Conservation (phyloP, 2,797 vertebrate genomes). For the Leucoraja ocellata region DNA sequence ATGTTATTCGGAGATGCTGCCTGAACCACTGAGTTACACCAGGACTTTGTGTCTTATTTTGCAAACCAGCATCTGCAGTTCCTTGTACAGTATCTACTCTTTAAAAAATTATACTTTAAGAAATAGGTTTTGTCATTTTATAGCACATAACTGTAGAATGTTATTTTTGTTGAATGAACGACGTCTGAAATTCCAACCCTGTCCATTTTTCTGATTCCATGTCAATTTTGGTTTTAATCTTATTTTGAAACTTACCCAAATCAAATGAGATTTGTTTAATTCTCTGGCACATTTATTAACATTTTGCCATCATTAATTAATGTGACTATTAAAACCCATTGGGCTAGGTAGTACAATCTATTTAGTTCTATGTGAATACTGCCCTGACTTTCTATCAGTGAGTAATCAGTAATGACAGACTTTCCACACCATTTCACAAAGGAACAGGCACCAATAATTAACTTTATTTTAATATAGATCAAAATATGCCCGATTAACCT, state of each 20-base stretch:
- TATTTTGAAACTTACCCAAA: background rate
- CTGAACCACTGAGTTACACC: no score
- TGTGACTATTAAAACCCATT: background rate
- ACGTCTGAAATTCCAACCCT: background rate
- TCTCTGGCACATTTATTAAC: slow-evolving; percentile 9
- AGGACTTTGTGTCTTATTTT: no score
- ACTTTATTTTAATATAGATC: background rate
- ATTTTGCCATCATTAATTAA: background rate
- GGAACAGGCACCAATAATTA: background rate
- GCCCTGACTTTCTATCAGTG: background rate
- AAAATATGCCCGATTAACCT: background rate
- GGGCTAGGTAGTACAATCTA: background rate
- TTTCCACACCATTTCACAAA: background rate
- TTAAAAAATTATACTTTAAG: background rate
- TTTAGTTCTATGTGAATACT: background rate
- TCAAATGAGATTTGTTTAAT: background rate
- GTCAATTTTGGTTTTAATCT: background rate
- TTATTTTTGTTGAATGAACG: background rate
- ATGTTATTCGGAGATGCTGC: no score
- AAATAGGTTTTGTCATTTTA: background rate
- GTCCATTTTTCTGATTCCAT: background rate
- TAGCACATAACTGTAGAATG: background rate
- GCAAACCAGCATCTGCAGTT: no score
- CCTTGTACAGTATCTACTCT: no score
- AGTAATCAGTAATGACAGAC: background rate